These are phyloP conservation scores for Alloplasta piceator DNA, from an alignment of 2,888 invertebrate genomes.

Conservation along the genomic window DNA sequence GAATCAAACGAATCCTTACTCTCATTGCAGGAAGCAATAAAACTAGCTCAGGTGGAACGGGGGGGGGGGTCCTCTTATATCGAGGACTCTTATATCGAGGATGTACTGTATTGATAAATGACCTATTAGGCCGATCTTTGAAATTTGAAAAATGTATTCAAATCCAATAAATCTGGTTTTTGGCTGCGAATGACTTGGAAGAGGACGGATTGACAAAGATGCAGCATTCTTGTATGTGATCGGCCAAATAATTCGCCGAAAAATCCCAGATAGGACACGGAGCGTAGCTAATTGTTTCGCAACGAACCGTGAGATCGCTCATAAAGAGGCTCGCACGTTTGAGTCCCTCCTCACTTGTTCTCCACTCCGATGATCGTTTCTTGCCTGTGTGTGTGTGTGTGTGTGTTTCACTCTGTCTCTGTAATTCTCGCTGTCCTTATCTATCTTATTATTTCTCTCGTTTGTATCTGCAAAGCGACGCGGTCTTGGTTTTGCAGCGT, in stretches of 20 bases:
- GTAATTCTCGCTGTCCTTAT: not conserved
- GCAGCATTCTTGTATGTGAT: too few relatives aligned
- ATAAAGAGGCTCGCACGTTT: constrained; percentile 52
- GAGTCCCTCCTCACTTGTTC: constrained; percentile 1
- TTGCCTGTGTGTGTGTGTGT: constrained; percentile 23
- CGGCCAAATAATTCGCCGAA: constrained; percentile 36
- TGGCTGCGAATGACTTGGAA: too few relatives aligned
- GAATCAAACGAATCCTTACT: too few relatives aligned
- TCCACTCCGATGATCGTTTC: constrained; percentile 30
- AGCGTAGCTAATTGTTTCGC: constrained; percentile 69
- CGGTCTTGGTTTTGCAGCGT: constrained; percentile 73
- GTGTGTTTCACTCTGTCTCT: not conserved
- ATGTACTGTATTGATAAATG: too few relatives aligned
- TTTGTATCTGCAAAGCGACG: constrained; percentile 33
- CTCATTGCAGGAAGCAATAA: too few relatives aligned
- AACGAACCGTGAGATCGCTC: constrained; percentile 60
- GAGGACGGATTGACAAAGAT: too few relatives aligned
- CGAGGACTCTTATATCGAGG: too few relatives aligned
- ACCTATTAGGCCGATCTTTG: too few relatives aligned
- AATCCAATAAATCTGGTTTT: too few relatives aligned
- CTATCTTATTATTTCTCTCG: constrained; percentile 1
- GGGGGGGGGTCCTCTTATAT: too few relatives aligned
- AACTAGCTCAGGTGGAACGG: too few relatives aligned
- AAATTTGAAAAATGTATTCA: too few relatives aligned
- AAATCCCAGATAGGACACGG: constrained; percentile 74